A percentile compares a stretch with the other conserved stretches of the same genome.
Evolutionary conservation across 2,797 vertebrate genomes (phyloP).

Genomic region (Carcharodon carcharias): DNA sequence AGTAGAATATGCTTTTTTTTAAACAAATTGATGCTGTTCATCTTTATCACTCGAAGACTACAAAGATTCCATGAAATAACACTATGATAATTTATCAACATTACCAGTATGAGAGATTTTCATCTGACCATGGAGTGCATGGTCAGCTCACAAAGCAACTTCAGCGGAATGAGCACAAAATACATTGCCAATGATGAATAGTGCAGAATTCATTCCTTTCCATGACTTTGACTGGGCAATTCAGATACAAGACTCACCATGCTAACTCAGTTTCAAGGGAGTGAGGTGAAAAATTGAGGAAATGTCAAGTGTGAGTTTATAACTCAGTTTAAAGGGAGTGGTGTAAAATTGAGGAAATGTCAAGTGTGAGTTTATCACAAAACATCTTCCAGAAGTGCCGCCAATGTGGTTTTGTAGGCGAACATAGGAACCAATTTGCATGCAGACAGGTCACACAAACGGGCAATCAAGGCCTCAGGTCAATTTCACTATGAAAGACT

Average conservation of each 20-base stretch:
- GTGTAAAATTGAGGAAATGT: not conserved
- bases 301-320: too few relatives aligned
- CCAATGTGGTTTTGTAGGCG: not conserved
- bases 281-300: too few relatives aligned
- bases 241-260: not conserved
- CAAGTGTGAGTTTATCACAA: not conserved
- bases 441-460: too few relatives aligned
- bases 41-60: too few relatives aligned
- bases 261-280: too few relatives aligned
- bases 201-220: not conserved
- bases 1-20: not conserved
- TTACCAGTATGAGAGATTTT: not conserved
- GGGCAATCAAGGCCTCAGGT: too few relatives aligned
- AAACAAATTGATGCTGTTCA: not conserved
- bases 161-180: not conserved
- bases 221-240: not conserved
- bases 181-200: not conserved
- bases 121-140: not conserved
- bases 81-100: not conserved
- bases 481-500: too few relatives aligned
- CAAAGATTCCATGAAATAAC: not conserved
- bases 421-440: too few relatives aligned
- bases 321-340: too few relatives aligned
- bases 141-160: not conserved
- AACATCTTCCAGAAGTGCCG: not conserved